Base-by-base conservation (phyloP, 1,140 invertebrate genomes). In the Plectrocnemia conspersa region DNA sequence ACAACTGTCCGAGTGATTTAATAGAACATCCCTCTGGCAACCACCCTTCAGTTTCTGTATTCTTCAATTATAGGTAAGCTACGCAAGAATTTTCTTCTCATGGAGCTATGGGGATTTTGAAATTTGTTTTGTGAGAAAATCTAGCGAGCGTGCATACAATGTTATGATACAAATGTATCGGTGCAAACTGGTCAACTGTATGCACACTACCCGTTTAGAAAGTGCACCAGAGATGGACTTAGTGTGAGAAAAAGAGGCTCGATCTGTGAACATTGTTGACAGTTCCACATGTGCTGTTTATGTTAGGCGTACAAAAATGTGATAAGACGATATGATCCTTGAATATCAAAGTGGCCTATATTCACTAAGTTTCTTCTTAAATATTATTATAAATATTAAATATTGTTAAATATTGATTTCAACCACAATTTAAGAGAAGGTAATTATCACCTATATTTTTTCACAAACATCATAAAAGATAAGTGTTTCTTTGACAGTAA, bases 201-300 rank as follows among this genome's bases (percentile, higher is more conserved):
- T 4, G 11, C 3, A 35, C 11, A 4, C 40, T 9, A 42, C 40
- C 18, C 19, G 40, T 42, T 42, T 42, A 42, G 40, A 42, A 42
- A 42, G 40, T 22, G 40, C 40, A 42, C 40, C 19, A 13, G 24
- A 42, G 40, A 23, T 22, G 40, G 24, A 42, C 40, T 13, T 13
- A 15, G 16, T 13, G 16, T 15, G 6, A 22, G 19, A 6, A 22
- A 1, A 19, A 22, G 3, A 4, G 3, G 32, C 32, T 33, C 32
- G 32, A 13, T 33, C 16, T 11, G 32, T 33, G 32, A 33, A 15
- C 32, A 9, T 15, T 9, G 16, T 33, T 13, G 11, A 15, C 32
- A 33, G 32, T 13, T 11, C 32, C 32, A 33, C n/a, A 13, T 33
- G n/a, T 13, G 32, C 32, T 3, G 32, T 13, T 9, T 13, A 15